Evolutionary conservation across 2,888 invertebrate species (phyloP).

Genomic region (Athalia rosae): DNA sequence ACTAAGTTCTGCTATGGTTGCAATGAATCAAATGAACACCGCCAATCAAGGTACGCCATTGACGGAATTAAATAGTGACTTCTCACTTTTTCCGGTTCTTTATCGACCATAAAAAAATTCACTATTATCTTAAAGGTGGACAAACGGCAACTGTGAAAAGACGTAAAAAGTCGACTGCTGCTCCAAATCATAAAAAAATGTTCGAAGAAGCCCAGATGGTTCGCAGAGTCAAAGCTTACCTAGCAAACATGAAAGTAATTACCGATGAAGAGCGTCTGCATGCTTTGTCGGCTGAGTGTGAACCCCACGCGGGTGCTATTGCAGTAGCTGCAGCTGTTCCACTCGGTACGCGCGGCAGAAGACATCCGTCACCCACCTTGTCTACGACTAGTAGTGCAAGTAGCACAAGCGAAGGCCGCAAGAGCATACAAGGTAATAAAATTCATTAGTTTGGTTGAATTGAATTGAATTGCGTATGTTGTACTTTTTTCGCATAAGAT

Average conservation of each 20-base stretch:
- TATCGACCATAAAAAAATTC: not conserved
- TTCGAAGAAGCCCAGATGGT: constrained; percentile 99
- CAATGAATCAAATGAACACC: constrained; percentile 89
- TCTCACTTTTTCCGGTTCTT: not conserved
- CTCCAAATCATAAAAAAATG: constrained; percentile 98
- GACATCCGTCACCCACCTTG: constrained; percentile 94
- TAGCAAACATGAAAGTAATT: constrained; percentile 93
- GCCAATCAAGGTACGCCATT: constrained; percentile 75
- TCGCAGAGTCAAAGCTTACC: constrained; percentile 95
- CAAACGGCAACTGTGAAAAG: constrained; percentile 87
- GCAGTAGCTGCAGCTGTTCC: constrained; percentile 76
- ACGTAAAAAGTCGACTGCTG: constrained; percentile 91
- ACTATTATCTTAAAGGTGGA: constrained; percentile 76
- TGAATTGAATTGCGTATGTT: not conserved
- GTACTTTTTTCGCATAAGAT: not conserved
- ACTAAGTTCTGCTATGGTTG: constrained; percentile 91
- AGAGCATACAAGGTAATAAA: constrained; percentile 70
- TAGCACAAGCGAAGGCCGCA: constrained; percentile 86
- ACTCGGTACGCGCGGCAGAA: constrained; percentile 80
- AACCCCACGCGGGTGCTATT: constrained; percentile 76
- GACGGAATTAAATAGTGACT: not conserved
- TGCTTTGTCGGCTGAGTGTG: constrained; percentile 92
- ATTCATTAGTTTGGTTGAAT: not conserved
- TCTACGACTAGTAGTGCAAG: constrained; percentile 95
- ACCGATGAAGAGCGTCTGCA: constrained; percentile 94